phyloP scores from a whole-genome alignment of 2,113 vertebrate genomes.

The Blennius ocellaris region DNA sequence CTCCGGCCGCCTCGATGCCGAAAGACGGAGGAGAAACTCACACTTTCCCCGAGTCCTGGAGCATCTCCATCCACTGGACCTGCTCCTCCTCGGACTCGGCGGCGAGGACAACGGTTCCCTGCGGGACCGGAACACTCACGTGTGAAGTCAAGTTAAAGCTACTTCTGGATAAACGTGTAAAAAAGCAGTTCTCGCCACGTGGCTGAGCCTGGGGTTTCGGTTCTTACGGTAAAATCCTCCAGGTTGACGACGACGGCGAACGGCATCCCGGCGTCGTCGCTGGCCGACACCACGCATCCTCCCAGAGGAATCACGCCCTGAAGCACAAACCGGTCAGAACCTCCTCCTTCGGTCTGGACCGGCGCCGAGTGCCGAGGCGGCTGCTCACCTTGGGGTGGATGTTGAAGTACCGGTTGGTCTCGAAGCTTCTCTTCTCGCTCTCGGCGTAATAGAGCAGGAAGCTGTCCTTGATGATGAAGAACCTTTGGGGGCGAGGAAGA shows the following conservation, averaged over 20 bases:
- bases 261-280: constrained; percentile 94
- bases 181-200: no score
- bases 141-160: no score
- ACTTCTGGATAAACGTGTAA: no score
- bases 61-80: constrained; percentile 95
- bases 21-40: constrained; percentile 74
- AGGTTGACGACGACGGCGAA: constrained; percentile 93
- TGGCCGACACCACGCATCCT: constrained; percentile 92
- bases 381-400: constrained; percentile 94
- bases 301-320: constrained; percentile 94
- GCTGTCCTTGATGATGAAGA: constrained; percentile 99
- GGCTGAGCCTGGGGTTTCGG: no score
- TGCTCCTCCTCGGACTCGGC: constrained; percentile 93
- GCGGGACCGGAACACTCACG: background rate
- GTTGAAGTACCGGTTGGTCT: constrained; percentile 94
- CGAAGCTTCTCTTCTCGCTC: constrained; percentile 93
- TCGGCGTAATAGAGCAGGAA: constrained; percentile 97
- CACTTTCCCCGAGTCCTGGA: constrained; percentile 98
- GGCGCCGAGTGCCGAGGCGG: no score
- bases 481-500: constrained; percentile 80
- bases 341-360: no score
- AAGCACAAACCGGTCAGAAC: no score
- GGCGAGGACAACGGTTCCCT: constrained; percentile 94
- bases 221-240: constrained; percentile 93
- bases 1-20: no score